Conservation (phyloP, 2,797 vertebrate genomes). For the Cossypha caffra region DNA sequence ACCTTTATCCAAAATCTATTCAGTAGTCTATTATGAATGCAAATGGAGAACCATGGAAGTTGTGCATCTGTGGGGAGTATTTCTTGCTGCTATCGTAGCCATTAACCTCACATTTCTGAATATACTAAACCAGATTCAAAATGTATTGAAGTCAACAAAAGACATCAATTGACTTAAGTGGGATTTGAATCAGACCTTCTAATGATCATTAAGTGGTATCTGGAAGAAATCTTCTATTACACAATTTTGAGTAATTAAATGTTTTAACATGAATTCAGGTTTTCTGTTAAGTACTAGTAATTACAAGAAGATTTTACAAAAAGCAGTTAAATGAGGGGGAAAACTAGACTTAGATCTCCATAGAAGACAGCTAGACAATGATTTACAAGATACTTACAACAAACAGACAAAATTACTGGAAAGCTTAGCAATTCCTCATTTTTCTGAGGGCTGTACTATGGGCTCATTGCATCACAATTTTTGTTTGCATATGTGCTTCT, state of each 20-base stretch:
- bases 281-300: constrained; percentile 25
- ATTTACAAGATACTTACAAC: background rate
- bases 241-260: constrained; percentile 45
- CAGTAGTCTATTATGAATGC: background rate
- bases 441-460: background rate
- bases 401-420: constrained; percentile 18
- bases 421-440: constrained; percentile 5
- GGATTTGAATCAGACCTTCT: constrained; percentile 31
- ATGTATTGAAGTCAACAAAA: background rate
- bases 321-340: background rate
- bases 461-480: background rate
- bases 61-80: background rate
- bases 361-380: background rate
- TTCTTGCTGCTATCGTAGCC: background rate
- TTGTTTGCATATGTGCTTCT: background rate
- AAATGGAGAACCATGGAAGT: background rate
- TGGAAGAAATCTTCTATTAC: constrained; percentile 27
- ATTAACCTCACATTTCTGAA: background rate
- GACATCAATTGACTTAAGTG: constrained; percentile 20
- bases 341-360: background rate
- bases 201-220: constrained; percentile 45
- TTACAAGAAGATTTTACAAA: constrained; percentile 13
- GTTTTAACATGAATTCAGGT: constrained; percentile 8
- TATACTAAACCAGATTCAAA: background rate
- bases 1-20: background rate